Evolutionary conservation across 2,888 invertebrate species (phyloP), one percentile per base, ranked within the genome.

Genomic region (Ochropleura leucogaster): DNA sequence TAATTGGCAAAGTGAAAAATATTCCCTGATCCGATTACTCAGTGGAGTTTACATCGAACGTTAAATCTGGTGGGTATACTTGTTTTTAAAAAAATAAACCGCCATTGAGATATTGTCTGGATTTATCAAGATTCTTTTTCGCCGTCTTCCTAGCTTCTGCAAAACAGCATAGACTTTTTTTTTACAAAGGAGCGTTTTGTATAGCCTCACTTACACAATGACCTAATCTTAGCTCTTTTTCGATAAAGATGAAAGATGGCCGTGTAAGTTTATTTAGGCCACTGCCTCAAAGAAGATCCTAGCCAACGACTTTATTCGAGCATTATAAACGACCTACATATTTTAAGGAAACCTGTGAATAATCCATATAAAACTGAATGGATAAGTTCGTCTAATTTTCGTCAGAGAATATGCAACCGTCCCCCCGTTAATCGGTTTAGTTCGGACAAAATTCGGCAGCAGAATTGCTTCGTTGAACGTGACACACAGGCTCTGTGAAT

Each of bases 1-100:
- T 96, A 96, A 96, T 96, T 96, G 96, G 95, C 93, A 90, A 90
- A 89, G 90, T 95, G 95, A 96, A 95, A 95, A 95, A 96, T 95
- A 89, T 79, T 86, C 83, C 89, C 87, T 91, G 90, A 93, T 96
- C 94, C 89, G 90, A 90, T 95, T 95, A 93, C 95, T 87, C 86
- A 81, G 88, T 87, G 84, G 88, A 90, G 91, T 92, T 93, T 91
- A 92, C 90, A 93, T 92, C 90, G 90, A 88, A 84, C 85, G 88
- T 89, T 91, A 92, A 94, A 91, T 90, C 89, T 90, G 83, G 85
- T 40, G 65, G 59, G 68, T 42, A 89, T 89, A 89, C 82, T 88
- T 89, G 86, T 89, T 89, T 89, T 86, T 81, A 59, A 70, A 83
- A 85, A 83, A 85, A 84, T 86, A 84, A 82, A 74, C 40, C 20